phyloP scores from a whole-genome alignment of 2,888 invertebrate genomes.

The Scaeva pyrastri region DNA sequence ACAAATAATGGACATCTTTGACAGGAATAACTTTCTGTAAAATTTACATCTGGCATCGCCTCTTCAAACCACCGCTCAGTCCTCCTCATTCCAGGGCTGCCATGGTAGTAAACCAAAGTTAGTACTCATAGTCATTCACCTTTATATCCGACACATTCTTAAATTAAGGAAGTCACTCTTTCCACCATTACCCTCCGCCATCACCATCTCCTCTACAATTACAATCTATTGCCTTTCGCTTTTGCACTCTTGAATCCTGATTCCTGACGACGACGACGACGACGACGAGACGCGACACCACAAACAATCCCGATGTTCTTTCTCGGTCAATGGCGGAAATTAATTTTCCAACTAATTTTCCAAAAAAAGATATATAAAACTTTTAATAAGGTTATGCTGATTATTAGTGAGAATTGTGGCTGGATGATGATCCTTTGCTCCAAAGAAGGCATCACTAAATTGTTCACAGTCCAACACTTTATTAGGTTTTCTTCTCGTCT shows the following conservation, averaged over 20 bases:
- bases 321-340: slow-evolving; percentile 70
- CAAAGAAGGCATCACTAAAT: slow-evolving; percentile 46
- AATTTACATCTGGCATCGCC: slow-evolving; percentile 3
- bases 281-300: no score
- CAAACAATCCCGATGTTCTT: slow-evolving; percentile 7
- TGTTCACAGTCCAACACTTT: slow-evolving; percentile 67
- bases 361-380: slow-evolving; percentile 71
- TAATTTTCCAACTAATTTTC: slow-evolving; percentile 75
- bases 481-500: slow-evolving; percentile 43
- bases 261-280: no score
- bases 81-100: background rate
- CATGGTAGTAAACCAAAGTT: background rate
- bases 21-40: background rate
- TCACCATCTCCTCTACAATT: background rate
- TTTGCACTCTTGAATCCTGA: slow-evolving; percentile 24
- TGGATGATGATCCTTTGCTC: slow-evolving; percentile 65
- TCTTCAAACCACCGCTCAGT: no score
- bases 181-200: background rate
- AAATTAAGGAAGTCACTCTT: slow-evolving; percentile 17
- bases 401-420: slow-evolving; percentile 70
- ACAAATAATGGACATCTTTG: background rate
- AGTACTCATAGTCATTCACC: background rate
- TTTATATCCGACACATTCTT: slow-evolving; percentile 20
- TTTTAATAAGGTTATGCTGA: slow-evolving; percentile 74
- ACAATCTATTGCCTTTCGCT: background rate